phyloP scores from a whole-genome alignment of 1,140 invertebrate species.

The Odontomachus brunneus region DNA sequence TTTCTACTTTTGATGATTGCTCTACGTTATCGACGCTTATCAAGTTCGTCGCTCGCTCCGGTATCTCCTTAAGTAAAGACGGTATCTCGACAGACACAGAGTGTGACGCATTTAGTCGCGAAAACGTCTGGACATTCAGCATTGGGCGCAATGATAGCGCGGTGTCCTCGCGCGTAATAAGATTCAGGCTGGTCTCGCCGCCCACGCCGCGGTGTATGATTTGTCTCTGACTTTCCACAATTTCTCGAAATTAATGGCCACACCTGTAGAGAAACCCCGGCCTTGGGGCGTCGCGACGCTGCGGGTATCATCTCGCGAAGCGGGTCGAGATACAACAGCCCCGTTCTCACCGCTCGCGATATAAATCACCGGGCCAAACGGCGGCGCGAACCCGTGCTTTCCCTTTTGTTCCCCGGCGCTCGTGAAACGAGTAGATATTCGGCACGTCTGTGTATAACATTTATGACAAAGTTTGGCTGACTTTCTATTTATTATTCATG shows the following conservation, averaged over 20 bases:
- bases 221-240: conserved; percentile 60
- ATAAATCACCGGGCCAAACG: conserved; percentile 66
- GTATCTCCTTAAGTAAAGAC: too few species aligned
- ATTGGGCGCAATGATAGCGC: neutral
- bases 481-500: conserved; percentile 76
- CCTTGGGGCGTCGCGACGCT: conserved; percentile 39
- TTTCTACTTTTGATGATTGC: too few species aligned
- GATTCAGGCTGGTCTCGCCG: neutral
- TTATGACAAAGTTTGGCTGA: conserved; percentile 73
- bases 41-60: too few species aligned
- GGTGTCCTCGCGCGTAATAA: neutral
- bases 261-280: conserved; percentile 59
- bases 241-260: conserved; percentile 66
- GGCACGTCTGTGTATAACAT: conserved; percentile 70
- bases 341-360: conserved; percentile 16
- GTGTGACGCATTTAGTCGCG: neutral
- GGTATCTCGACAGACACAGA: too few species aligned
- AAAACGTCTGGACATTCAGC: neutral
- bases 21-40: too few species aligned
- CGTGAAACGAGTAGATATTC: conserved; percentile 72
- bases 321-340: conserved; percentile 26
- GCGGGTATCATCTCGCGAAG: conserved; percentile 39
- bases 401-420: conserved; percentile 56
- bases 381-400: neutral
- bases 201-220: conserved; percentile 48